Evolutionary conservation across 2,113 vertebrate genomes (phyloP), one percentile per base, ranked within the genome.

Genomic region (Mionectes macconnelli): DNA sequence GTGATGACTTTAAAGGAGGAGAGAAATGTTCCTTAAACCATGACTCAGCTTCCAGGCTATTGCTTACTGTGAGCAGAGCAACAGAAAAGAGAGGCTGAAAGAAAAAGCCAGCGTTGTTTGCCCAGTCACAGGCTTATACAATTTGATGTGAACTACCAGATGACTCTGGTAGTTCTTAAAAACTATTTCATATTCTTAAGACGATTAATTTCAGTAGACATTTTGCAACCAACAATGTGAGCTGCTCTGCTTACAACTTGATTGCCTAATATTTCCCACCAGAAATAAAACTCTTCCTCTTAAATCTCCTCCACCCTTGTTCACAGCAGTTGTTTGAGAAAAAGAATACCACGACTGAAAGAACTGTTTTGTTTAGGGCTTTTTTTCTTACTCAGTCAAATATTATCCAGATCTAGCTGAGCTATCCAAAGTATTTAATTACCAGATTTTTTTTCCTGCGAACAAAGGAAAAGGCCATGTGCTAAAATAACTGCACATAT

Each of bases 201-300:
- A 80, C 30, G 85, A 73, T 85, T 85, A 79, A 69, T 95, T 95
- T 95, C 90, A 74, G 94, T 92, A 94, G 62, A 55, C 37, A n/a
- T 95, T 96, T 96, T 94, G 94, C 79, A 96, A 96, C 27, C 37
- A 53, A 7, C 19, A 40, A 15, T 83, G 59, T 80, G 72, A 77
- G 55, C 45, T 86, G 14, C 25, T 88, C 33, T 81, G 40, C 44
- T 63, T 88, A 57, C 49, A 50, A 39, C 83, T 77, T 47, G 42
- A 53, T 97, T 96, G 90, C 95, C 77, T 83, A 97, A 95, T 62
- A 83, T 62, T 93, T 94, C 52, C 56, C 55, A 66, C 39, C 44
- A 93, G 80, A 95, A 70, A 91, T 20, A 91, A 89, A 93, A 15
- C 25, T 67, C 68, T 94, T 90, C 90, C 90, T 92, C 78, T 83